Percentiles rank a stretch among this genome's conserved stretches.
Conservation (phyloP, 2,797 vertebrate species). For the Takifugu ocellatus region DNA sequence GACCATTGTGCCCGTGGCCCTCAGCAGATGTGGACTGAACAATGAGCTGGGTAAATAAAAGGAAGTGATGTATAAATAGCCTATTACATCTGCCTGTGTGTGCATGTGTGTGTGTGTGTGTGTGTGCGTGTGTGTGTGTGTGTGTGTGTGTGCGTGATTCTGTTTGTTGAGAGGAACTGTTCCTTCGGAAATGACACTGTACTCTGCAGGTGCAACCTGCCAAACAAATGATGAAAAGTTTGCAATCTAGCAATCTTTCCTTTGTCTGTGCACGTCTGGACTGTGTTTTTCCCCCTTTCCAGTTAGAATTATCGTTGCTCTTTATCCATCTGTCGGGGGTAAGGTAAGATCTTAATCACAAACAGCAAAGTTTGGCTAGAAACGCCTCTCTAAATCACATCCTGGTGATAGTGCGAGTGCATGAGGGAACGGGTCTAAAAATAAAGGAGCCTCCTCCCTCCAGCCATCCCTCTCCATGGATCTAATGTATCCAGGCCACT, state of each 20-base stretch:
- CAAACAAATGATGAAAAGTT: slow-evolving; percentile 22
- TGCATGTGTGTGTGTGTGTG: slow-evolving; percentile 27
- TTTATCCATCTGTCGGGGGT: not conserved
- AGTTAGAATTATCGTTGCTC: not conserved
- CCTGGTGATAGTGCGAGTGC: slow-evolving; percentile 37
- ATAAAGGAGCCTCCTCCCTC: slow-evolving; percentile 49
- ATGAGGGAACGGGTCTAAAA: slow-evolving; percentile 51
- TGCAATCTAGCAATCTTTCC: not conserved
- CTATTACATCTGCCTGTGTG: slow-evolving; percentile 51
- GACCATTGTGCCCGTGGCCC: slow-evolving; percentile 78
- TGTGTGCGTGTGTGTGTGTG: slow-evolving; percentile 18
- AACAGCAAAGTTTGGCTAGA: slow-evolving; percentile 30
- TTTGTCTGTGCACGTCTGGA: not conserved
- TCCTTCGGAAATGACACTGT: slow-evolving; percentile 54
- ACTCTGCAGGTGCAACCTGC: slow-evolving; percentile 39
- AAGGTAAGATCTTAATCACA: slow-evolving; percentile 1
- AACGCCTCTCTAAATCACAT: slow-evolving; percentile 44
- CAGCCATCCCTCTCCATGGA: slow-evolving; percentile 20
- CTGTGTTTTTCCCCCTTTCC: not conserved
- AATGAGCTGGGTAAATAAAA: slow-evolving; percentile 81
- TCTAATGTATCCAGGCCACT: slow-evolving; percentile 45
- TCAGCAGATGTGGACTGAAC: slow-evolving; percentile 80
- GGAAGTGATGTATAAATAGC: slow-evolving; percentile 82
- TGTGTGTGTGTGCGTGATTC: slow-evolving; percentile 33
- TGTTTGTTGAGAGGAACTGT: slow-evolving; percentile 58